Base-by-base conservation (phyloP, 2,888 invertebrate species). In the Scrobipalpa atriplicella region DNA sequence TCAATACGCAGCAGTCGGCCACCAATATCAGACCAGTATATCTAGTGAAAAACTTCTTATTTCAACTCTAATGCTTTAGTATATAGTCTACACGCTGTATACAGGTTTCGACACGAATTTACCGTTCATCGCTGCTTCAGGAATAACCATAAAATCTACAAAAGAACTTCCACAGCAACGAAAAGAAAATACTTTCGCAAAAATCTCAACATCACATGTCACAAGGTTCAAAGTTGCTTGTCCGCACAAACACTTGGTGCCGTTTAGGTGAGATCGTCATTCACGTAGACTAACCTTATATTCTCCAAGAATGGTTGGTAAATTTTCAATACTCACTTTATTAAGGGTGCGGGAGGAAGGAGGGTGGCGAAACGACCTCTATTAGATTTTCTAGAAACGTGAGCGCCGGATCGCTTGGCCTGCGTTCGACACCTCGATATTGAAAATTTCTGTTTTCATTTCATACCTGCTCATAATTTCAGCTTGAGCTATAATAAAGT, bases 301-400 rank as follows among this genome's bases (percentile, higher is more conserved):
- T 88, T 87, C 86, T 83, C 81, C 82, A 86, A 92, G 92, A 93
- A 93, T 91, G 90, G 90, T 88, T 90, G 90, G 90, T 92, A 93
- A 93, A 93, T 93, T 93, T 93, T 93, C 93, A 93, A 93, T 93
- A 92, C 89, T 86, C 89, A 89, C 92, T 93, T 92, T 93, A 93
- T 93, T 90, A 93, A 83, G 89, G 88, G 86, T 76, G 84, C 54
- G 78, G 82, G 82, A 83, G 89, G 86, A 84, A 83, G 80, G 84
- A 85, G 86, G 88, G 88, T 84, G 87, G 78, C 77, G 83, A 86
- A 89, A 87, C 85, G 81, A 90, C 80, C 85, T 84, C 90, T 92
- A 92, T 92, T 92, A 91, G 90, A 91, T 92, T 92, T 89, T 85
- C 87, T 87, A 85, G 86, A 83, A 89, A 86, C 84, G 87, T 85